Percentiles rank a stretch among this genome's conserved stretches.
These are phyloP conservation scores for Sminthopsis crassicaudata DNA, from an alignment of 2,113 vertebrate species.

Conservation along the genomic window DNA sequence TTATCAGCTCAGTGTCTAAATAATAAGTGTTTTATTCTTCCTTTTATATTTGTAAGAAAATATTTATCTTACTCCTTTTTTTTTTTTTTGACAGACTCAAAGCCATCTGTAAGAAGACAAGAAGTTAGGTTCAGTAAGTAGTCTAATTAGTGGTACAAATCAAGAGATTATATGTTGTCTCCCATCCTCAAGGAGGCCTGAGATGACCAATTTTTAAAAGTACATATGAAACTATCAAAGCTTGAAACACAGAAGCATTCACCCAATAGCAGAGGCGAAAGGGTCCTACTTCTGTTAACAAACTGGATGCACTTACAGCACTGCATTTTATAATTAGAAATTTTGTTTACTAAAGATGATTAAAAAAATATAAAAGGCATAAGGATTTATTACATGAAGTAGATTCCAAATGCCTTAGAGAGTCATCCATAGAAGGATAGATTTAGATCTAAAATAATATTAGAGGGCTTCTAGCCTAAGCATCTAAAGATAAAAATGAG, in stretches of 20 bases:
- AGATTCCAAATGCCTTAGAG: too few relatives aligned
- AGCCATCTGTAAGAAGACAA: conserved; percentile 63
- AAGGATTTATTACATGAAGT: too few relatives aligned
- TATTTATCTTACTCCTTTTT: conserved; percentile 71
- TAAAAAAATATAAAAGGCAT: too few relatives aligned
- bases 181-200: background rate
- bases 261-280: background rate
- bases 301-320: too few relatives aligned
- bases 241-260: conserved; percentile 5
- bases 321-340: background rate
- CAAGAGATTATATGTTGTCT: background rate
- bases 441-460: too few relatives aligned
- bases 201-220: background rate
- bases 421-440: too few relatives aligned
- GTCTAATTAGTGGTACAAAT: background rate
- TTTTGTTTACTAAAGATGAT: background rate
- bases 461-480: too few relatives aligned
- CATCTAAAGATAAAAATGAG: too few relatives aligned
- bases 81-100: conserved; percentile 65
- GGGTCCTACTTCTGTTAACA: background rate
- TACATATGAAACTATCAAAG: background rate
- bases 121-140: conserved; percentile 8
- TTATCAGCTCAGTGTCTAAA: conserved; percentile 75
- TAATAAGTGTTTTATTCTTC: conserved; percentile 75
- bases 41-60: conserved; percentile 75